Percentiles rank a stretch among this genome's conserved stretches.
Conservation (phyloP, 2,888 invertebrate species). For the Amphiduros pacificus region DNA sequence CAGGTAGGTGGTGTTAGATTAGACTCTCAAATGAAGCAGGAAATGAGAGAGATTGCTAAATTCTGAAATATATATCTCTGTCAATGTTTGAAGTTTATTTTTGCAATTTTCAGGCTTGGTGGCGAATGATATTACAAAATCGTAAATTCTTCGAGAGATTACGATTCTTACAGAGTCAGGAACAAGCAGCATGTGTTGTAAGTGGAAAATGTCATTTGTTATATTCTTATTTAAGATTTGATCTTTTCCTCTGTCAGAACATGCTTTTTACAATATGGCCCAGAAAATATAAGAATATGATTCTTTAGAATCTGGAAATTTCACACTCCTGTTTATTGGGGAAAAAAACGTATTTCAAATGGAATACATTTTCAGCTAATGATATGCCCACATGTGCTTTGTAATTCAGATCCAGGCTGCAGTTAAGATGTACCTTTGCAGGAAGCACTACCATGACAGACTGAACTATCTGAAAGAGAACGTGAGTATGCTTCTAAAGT, state of each 20-base stretch:
- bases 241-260: no score
- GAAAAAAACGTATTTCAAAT: no score
- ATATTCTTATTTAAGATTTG: no score
- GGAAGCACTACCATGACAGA: constrained; percentile 39
- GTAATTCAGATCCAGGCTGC: constrained; percentile 51
- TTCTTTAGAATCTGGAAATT: no score
- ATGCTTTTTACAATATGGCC: no score
- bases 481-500: no score
- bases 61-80: neutral
- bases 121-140: constrained; percentile 64
- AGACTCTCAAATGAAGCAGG: neutral
- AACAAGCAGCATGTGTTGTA: constrained; percentile 45
- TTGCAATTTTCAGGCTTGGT: constrained; percentile 70
- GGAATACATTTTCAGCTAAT: no score
- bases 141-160: constrained; percentile 40
- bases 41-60: neutral
- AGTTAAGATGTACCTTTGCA: constrained; percentile 47
- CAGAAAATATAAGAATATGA: no score
- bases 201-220: no score
- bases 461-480: constrained; percentile 48
- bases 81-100: neutral
- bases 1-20: constrained; percentile 45
- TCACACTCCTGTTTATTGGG: no score
- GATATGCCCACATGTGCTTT: no score
- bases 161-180: constrained; percentile 40